Percentiles rank a stretch among this genome's conserved stretches.
These are phyloP conservation scores for Ciconia stormi DNA, from an alignment of 2,113 vertebrate species.

Conservation along the genomic window DNA sequence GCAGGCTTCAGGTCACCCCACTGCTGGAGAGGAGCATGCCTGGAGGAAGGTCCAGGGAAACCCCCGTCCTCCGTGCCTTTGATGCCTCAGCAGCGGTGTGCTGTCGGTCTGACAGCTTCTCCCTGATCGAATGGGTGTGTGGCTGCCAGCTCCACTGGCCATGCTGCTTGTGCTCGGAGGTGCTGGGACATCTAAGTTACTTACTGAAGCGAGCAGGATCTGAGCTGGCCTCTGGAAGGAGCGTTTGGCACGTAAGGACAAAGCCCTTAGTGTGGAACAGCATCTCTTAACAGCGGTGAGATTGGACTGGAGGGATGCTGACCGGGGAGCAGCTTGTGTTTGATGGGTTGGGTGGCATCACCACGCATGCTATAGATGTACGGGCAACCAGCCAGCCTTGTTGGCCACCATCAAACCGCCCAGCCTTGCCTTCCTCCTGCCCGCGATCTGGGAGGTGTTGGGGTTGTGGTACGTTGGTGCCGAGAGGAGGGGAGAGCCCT, in stretches of 20 bases:
- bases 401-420: neutral
- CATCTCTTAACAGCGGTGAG: neutral
- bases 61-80: too few relatives aligned
- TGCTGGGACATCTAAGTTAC: neutral
- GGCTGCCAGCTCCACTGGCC: neutral
- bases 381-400: neutral
- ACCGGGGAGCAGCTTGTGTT: neutral
- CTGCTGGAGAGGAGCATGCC: neutral
- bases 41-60: neutral
- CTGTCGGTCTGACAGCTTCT: fast-evolving
- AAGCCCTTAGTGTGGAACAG: neutral
- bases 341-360: neutral
- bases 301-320: neutral
- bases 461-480: fast-evolving
- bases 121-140: neutral
- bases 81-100: fast-evolving
- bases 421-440: neutral
- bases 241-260: neutral
- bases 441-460: fast-evolving
- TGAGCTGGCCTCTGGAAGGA: neutral
- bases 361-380: fast-evolving
- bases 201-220: neutral
- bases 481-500: neutral
- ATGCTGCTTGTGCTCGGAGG: neutral
- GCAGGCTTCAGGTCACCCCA: neutral